phyloP scores from a whole-genome alignment of 2,888 invertebrate species.

The Lithosia quadra region DNA sequence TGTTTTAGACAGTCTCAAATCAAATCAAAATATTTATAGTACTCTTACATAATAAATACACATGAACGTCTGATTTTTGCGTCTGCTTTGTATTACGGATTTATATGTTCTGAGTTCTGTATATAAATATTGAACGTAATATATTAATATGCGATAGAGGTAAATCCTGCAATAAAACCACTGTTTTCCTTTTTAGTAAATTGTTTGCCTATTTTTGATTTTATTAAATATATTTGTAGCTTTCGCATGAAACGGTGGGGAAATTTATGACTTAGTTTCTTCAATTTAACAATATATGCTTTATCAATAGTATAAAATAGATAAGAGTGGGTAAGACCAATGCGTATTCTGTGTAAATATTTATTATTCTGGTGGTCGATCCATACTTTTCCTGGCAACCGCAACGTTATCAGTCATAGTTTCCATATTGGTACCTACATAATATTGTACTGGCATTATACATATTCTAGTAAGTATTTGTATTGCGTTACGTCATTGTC shows the following conservation, averaged over 20 bases:
- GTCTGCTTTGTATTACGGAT: not conserved
- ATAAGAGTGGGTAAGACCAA: no score
- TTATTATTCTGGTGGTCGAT: no score
- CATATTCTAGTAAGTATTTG: no score
- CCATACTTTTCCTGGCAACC: no score
- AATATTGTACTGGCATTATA: no score
- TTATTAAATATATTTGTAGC: not conserved
- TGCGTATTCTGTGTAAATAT: no score
- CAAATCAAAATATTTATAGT: not conserved
- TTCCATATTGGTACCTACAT: no score
- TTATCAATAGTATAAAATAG: no score
- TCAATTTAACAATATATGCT: no score
- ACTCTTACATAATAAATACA: no score
- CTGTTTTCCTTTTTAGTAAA: conserved; percentile 2
- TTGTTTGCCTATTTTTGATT: not conserved
- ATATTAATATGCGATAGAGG: not conserved
- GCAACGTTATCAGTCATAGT: no score
- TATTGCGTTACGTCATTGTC: no score
- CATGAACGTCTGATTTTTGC: not conserved
- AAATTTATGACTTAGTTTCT: not conserved
- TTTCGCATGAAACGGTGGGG: not conserved
- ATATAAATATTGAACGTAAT: conserved; percentile 54
- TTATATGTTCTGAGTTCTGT: not conserved
- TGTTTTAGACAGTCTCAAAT: not conserved
- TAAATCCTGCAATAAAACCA: conserved; percentile 26